These are phyloP conservation scores for Temnopleurus reevesii DNA, from an alignment of 53 echinoderm and acorn worm species.

Conservation along the genomic window DNA sequence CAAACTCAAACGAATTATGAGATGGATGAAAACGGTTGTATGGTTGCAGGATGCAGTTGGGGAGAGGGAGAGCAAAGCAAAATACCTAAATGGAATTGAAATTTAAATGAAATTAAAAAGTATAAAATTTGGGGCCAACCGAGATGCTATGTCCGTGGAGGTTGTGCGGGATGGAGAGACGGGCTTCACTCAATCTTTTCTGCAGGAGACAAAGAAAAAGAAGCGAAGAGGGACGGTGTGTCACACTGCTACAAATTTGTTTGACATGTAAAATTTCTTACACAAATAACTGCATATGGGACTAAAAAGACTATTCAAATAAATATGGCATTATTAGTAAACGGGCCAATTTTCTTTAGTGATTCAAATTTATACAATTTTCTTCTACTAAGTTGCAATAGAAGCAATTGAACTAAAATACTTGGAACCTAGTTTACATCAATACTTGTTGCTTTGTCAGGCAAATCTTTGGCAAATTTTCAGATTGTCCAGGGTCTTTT, in stretches of 20 bases:
- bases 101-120: neutral
- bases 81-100: neutral
- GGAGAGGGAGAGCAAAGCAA: constrained; percentile 3
- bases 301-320: no score
- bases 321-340: no score
- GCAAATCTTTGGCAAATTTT: no score
- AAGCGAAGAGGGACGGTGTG: constrained; percentile 1
- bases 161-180: constrained; percentile 53
- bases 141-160: constrained; percentile 38
- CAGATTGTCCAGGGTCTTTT: no score
- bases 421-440: no score
- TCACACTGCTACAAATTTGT: neutral
- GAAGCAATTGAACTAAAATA: no score
- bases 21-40: neutral
- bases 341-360: no score
- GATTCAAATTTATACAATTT: no score
- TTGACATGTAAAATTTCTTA: no score
- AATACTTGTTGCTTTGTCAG: no score
- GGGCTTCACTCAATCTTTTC: constrained; percentile 50
- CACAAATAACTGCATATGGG: no score
- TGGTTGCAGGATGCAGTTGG: constrained; percentile 17
- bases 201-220: constrained; percentile 32
- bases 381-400: no score
- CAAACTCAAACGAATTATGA: neutral
- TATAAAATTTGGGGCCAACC: constrained; percentile 39